These are phyloP conservation scores for Autographa pulchrina DNA, from an alignment of 2,888 invertebrate species.

Conservation along the genomic window DNA sequence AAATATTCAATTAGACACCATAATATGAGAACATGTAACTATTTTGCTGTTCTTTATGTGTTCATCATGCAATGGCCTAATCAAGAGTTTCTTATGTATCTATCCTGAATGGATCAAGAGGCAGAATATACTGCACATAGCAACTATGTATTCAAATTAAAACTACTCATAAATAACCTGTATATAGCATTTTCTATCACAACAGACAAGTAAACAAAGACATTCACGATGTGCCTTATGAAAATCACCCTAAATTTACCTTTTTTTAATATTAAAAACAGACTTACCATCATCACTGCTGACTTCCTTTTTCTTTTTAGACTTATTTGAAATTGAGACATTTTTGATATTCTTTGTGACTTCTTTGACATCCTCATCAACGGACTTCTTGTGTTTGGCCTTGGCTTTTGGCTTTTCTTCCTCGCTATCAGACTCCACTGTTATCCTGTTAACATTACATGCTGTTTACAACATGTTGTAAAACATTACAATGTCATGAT, in stretches of 20 bases:
- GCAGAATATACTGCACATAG: too few relatives aligned
- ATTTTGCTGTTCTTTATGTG: too few relatives aligned
- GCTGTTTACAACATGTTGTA: constrained; percentile 22
- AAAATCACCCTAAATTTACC: neutral
- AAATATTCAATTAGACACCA: neutral
- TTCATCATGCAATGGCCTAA: too few relatives aligned
- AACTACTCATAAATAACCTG: too few relatives aligned
- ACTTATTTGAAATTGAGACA: constrained; percentile 88
- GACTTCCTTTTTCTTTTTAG: constrained; percentile 82
- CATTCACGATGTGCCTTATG: too few relatives aligned
- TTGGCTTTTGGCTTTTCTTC: constrained; percentile 85
- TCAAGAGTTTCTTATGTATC: too few relatives aligned
- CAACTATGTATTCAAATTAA: too few relatives aligned
- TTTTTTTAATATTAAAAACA: too few relatives aligned
- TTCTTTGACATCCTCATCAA: constrained; percentile 85
- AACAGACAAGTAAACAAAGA: too few relatives aligned
- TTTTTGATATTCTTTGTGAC: constrained; percentile 90
- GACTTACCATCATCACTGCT: constrained; percentile 81
- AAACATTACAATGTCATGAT: constrained; percentile 13
- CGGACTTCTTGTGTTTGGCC: constrained; percentile 85
- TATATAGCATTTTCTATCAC: too few relatives aligned
- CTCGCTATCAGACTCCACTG: constrained; percentile 85
- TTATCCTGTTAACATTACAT: constrained; percentile 66
- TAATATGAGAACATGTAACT: too few relatives aligned
- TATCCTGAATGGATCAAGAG: too few relatives aligned